Percentiles rank a stretch among this genome's conserved stretches.
phyloP scores from a whole-genome alignment of 2,797 vertebrate species.

The Decapterus maruadsi region DNA sequence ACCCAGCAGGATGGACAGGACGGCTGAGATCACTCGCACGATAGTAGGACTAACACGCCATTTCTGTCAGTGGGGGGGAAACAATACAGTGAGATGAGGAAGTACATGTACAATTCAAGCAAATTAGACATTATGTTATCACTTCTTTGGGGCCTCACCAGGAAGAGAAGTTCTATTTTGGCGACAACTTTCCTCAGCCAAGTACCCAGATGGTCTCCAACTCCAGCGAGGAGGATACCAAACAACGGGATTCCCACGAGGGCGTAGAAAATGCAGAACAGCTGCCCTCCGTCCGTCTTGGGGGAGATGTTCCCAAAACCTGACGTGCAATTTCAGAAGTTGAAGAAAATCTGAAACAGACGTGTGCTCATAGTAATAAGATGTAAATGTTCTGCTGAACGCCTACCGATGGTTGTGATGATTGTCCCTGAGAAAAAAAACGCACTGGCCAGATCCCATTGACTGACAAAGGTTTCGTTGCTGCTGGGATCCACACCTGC shows the following conservation, averaged over 20 bases:
- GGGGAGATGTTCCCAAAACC: constrained; percentile 95
- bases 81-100: constrained; percentile 19
- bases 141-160: constrained; percentile 84
- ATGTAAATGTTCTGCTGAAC: background rate
- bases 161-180: constrained; percentile 91
- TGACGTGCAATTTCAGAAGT: constrained; percentile 60
- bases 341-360: background rate
- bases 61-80: constrained; percentile 81
- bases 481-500: constrained; percentile 84
- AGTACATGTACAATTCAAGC: constrained; percentile 1
- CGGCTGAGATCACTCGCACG: constrained; percentile 89
- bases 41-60: constrained; percentile 91
- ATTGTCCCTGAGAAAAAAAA: constrained; percentile 97
- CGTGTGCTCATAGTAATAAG: background rate
- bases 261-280: constrained; percentile 94
- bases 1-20: constrained; percentile 92
- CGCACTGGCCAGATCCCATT: constrained; percentile 92
- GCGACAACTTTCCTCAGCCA: constrained; percentile 87
- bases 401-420: constrained; percentile 93
- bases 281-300: constrained; percentile 89
- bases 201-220: constrained; percentile 92
- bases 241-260: constrained; percentile 93
- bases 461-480: constrained; percentile 83
- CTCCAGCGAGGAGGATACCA: constrained; percentile 91
- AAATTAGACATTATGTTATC: background rate